phyloP scores from a whole-genome alignment of 2,113 vertebrate species.

The Corythornis madagascariensis region DNA sequence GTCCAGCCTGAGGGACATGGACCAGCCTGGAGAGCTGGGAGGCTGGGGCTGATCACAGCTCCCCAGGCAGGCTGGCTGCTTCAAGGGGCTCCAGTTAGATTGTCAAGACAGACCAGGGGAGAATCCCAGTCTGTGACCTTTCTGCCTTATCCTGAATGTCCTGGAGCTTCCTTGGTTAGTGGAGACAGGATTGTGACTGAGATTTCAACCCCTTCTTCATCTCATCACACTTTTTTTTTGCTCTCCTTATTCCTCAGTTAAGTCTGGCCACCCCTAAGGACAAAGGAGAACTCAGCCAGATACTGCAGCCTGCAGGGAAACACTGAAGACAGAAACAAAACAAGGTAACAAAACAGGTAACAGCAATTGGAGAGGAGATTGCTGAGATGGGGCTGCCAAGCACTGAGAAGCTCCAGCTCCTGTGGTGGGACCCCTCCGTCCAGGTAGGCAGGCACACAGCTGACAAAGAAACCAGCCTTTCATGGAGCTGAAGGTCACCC shows the following conservation, averaged over 20 bases:
- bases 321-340: neutral
- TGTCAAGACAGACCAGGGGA: neutral
- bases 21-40: neutral
- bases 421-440: neutral
- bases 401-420: neutral
- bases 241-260: neutral
- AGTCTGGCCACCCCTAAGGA: neutral
- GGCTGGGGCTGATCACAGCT: neutral
- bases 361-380: neutral
- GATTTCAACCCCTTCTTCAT: neutral
- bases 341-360: neutral
- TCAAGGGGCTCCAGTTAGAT: neutral
- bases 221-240: neutral
- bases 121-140: neutral
- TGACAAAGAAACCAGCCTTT: neutral
- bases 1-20: neutral
- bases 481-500: conserved; percentile 5
- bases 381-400: neutral
- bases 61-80: neutral
- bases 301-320: neutral
- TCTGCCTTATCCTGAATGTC: neutral
- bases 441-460: neutral
- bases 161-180: neutral
- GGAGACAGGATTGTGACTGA: neutral
- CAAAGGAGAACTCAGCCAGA: neutral